Evolutionary conservation across 1,140 invertebrate genomes (phyloP), one percentile per base, ranked within the genome.

Genomic region (Bombus difficillimus): DNA sequence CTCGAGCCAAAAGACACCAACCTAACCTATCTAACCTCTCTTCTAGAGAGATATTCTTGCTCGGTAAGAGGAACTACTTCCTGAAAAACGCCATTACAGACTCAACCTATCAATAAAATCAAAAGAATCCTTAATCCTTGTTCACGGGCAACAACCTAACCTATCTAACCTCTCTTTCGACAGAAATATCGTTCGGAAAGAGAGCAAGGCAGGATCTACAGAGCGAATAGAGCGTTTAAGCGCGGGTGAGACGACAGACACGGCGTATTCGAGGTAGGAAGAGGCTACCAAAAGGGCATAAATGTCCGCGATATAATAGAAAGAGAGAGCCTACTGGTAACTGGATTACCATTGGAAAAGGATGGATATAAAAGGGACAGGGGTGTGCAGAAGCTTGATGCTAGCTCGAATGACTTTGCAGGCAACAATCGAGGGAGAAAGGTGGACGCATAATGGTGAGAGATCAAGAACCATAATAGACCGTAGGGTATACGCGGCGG

Each of bases 401-500:
- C 64, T 62, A 68, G 64, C 66, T 43, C 68, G 89, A 88, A 88
- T 90, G 89, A 90, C 86, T 90, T 83, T 90, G 89, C 89, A 90
- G 80, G 73, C 83, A 83, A 85, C 87, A 85, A 84, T 69, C 82
- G 79, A 78, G 71, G 72, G 53, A 88, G 88, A 90, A 90, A 90
- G 89, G 89, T 83, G 81, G 89, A 88, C 80, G 89, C 68, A 91
- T 91, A 90, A 91, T 91, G 81, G 86, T 78, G 59, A 87, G 89
- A 91, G 90, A 91, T 91, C 90, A 92, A 92, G 91, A 90, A 90
- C 85, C 76, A 92, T 92, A 92, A 92, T 92, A 90, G 91, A 92
- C 91, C 89, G 81, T 82, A 76, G 86, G 81, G 75, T 86, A 86
- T 80, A 83, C 71, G 88, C 86, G 83, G 72, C 77, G 71, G 75